phyloP scores from a whole-genome alignment of 2,113 vertebrate species.

The Epinephelus moara region DNA sequence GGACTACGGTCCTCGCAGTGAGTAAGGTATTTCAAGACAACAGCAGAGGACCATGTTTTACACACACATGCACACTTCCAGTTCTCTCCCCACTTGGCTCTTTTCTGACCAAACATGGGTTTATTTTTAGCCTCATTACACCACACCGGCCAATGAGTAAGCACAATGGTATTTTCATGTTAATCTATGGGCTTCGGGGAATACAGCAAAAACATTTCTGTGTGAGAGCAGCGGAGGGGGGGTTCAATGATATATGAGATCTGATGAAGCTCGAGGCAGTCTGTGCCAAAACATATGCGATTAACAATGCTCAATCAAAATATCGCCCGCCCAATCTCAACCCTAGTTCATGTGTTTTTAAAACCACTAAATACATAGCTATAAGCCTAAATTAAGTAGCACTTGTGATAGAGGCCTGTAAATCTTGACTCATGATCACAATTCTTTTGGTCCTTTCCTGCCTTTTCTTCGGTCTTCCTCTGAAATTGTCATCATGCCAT shows the following conservation, averaged over 20 bases:
- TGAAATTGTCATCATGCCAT: not conserved
- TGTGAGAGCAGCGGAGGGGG: constrained; percentile 16
- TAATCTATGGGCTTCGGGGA: constrained; percentile 73
- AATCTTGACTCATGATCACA: not conserved
- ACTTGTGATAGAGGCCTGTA: not conserved
- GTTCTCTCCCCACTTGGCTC: constrained; percentile 41
- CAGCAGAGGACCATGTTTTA: constrained; percentile 49
- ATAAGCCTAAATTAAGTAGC: not conserved
- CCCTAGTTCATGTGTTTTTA: not conserved
- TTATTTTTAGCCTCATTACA: constrained; percentile 82
- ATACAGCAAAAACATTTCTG: constrained; percentile 65
- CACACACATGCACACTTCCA: constrained; percentile 55
- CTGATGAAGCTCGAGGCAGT: not conserved
- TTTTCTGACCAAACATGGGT: constrained; percentile 73
- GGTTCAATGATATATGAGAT: constrained; percentile 27
- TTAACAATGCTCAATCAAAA: constrained; percentile 14
- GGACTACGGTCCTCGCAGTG: constrained; percentile 11
- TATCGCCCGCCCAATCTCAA: not conserved
- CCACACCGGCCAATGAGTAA: constrained; percentile 73
- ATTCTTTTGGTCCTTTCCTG: not conserved
- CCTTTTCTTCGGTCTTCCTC: not conserved
- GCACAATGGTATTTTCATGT: constrained; percentile 79
- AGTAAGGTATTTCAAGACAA: constrained; percentile 49
- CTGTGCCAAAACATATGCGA: constrained; percentile 17
- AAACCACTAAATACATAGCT: not conserved